Conservation (phyloP, 2,888 invertebrate species). For the Trypoxylon attenuatum region DNA sequence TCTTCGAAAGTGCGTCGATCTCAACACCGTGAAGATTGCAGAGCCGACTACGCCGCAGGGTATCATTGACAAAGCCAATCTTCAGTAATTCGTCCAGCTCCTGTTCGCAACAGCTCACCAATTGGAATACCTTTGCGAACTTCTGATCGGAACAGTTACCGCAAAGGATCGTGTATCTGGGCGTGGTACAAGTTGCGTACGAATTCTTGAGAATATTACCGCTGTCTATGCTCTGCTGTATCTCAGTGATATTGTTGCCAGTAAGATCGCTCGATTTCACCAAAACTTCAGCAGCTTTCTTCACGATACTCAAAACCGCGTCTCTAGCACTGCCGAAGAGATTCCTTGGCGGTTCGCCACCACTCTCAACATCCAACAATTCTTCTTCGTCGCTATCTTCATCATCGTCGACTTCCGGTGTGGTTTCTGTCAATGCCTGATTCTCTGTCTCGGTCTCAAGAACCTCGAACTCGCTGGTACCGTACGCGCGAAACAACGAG, state of each 20-base stretch:
- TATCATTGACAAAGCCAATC: slow-evolving; percentile 78
- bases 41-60: slow-evolving; percentile 77
- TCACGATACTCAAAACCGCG: slow-evolving; percentile 93
- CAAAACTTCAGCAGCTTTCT: slow-evolving; percentile 91
- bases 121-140: slow-evolving; percentile 83
- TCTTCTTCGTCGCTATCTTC: slow-evolving; percentile 70
- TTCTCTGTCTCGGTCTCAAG: slow-evolving; percentile 85
- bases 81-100: slow-evolving; percentile 79
- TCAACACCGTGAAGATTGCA: slow-evolving; percentile 38
- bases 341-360: slow-evolving; percentile 81
- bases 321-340: slow-evolving; percentile 91
- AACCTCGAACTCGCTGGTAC: slow-evolving; percentile 94
- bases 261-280: slow-evolving; percentile 80
- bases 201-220: slow-evolving; percentile 55
- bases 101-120: slow-evolving; percentile 83
- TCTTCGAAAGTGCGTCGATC: slow-evolving; percentile 4
- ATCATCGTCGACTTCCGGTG: slow-evolving; percentile 78
- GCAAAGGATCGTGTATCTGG: slow-evolving; percentile 83
- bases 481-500: slow-evolving; percentile 95
- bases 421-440: slow-evolving; percentile 69
- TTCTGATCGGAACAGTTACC: slow-evolving; percentile 83
- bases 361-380: slow-evolving; percentile 80
- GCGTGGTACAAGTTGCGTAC: slow-evolving; percentile 79
- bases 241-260: slow-evolving; percentile 78
- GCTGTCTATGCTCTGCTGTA: slow-evolving; percentile 58